Evolutionary conservation across 1,140 invertebrate species (phyloP).

Genomic region (Drosophila lacertosa): DNA sequence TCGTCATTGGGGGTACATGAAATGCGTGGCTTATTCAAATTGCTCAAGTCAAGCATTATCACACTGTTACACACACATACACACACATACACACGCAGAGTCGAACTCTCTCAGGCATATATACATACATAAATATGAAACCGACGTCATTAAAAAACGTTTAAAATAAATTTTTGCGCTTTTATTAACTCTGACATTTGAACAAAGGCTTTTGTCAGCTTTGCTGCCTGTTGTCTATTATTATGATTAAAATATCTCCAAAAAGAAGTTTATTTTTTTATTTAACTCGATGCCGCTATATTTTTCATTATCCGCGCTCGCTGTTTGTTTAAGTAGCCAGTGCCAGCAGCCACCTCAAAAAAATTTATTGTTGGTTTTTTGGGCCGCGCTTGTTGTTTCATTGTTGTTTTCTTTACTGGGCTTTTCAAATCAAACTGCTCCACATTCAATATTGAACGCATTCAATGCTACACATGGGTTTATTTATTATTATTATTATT

Average conservation of each 20-base stretch:
- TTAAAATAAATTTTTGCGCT: conserved; percentile 82
- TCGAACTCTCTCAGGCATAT: conserved; percentile 18
- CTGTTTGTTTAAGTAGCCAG: conserved; percentile 80
- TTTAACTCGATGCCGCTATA: conserved; percentile 76
- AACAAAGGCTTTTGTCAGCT: conserved; percentile 80
- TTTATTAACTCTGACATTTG: conserved; percentile 80
- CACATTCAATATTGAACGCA: conserved; percentile 81
- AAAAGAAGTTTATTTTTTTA: conserved; percentile 70
- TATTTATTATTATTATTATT: conserved; percentile 25
- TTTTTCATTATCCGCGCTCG: conserved; percentile 55
- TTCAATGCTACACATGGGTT: conserved; percentile 50
- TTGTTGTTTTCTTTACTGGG: conserved; percentile 75
- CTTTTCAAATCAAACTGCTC: conserved; percentile 78
- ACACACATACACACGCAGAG: conserved; percentile 33
- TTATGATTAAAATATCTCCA: conserved; percentile 80
- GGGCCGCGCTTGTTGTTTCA: conserved; percentile 63
- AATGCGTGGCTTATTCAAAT: conserved; percentile 75
- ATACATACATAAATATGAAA: conserved; percentile 35
- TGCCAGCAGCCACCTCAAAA: conserved; percentile 48
- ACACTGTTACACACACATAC: conserved; percentile 6
- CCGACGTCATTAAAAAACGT: conserved; percentile 81
- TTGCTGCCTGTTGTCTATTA: conserved; percentile 72
- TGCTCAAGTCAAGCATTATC: conserved; percentile 57
- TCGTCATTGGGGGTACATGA: conserved; percentile 51
- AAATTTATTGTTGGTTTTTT: conserved; percentile 66